Evolutionary conservation across 1,140 invertebrate genomes (phyloP).

Genomic region (Eubasilissa regina): DNA sequence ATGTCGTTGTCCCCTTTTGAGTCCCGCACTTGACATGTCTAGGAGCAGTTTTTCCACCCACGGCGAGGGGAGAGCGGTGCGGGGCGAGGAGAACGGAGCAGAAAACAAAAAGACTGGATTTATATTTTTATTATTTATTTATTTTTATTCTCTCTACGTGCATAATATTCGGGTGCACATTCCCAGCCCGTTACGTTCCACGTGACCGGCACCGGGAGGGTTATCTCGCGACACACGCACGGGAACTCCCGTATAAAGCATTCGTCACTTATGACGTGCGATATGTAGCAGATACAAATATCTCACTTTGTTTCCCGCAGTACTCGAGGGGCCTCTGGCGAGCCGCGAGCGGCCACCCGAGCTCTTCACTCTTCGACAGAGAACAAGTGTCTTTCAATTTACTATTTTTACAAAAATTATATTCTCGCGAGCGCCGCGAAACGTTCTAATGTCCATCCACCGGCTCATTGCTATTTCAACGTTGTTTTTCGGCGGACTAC

Average conservation of each 20-base stretch:
- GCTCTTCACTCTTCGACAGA: too few relatives aligned
- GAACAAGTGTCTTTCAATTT: too few relatives aligned
- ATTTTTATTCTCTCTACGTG: slow-evolving; percentile 66
- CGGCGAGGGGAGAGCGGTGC: slow-evolving; percentile 66
- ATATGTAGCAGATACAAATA: background rate
- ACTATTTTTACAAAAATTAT: too few relatives aligned
- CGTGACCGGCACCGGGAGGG: background rate
- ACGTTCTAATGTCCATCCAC: too few relatives aligned
- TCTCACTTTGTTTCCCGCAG: background rate
- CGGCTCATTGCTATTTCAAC: too few relatives aligned
- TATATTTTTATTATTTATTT: slow-evolving; percentile 72
- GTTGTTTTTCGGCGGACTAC: too few relatives aligned
- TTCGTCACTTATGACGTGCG: slow-evolving; percentile 4
- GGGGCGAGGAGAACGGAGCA: slow-evolving; percentile 65
- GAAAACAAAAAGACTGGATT: slow-evolving; percentile 73
- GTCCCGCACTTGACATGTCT: slow-evolving; percentile 46
- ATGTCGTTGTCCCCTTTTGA: slow-evolving; percentile 41
- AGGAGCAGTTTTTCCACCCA: slow-evolving; percentile 66
- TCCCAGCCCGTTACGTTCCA: slow-evolving; percentile 54
- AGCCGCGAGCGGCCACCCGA: background rate
- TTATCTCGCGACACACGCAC: background rate
- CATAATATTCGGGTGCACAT: slow-evolving; percentile 70
- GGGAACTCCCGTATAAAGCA: background rate
- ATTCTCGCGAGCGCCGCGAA: too few relatives aligned
- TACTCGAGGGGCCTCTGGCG: background rate